A percentile compares a stretch with the other conserved stretches of the same genome.
Evolutionary conservation across 1,140 invertebrate genomes (phyloP).

Genomic region (Pseudachorutes palmiensis): DNA sequence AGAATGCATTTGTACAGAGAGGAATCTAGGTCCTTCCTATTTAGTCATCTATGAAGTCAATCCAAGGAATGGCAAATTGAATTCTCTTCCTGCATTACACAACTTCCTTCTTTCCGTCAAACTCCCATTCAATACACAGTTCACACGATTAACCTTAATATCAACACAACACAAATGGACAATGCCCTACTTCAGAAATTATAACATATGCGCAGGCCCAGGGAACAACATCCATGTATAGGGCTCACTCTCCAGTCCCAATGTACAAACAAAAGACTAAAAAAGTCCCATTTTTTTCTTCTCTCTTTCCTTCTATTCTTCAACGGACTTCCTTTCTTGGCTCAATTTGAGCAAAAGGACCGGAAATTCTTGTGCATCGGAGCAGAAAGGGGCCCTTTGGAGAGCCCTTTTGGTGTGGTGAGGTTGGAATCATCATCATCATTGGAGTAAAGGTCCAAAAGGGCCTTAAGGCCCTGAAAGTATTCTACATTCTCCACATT

Average conservation of each 20-base stretch:
- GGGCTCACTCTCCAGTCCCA: no score
- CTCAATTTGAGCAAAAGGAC: constrained; percentile 30
- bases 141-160: neutral
- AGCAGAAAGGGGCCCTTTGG: constrained; percentile 30
- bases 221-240: no score
- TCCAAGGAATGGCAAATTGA: neutral
- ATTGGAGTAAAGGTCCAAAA: no score
- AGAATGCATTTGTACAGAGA: no score
- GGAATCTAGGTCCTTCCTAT: neutral
- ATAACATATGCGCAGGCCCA: constrained; percentile 17
- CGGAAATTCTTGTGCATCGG: constrained; percentile 34
- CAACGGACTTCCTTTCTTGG: constrained; percentile 33
- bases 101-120: neutral
- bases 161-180: neutral
- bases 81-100: neutral
- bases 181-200: neutral
- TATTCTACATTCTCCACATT: neutral
- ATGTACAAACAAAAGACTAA: no score
- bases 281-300: no score
- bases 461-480: no score
- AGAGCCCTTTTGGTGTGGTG: neutral
- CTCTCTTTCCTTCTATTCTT: neutral
- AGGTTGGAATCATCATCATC: neutral
- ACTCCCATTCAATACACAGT: neutral
- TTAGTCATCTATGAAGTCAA: neutral